A percentile compares a stretch with the other conserved stretches of the same genome.
phyloP scores from a whole-genome alignment of 2,113 vertebrate genomes.

The Triplophysa dalaica region DNA sequence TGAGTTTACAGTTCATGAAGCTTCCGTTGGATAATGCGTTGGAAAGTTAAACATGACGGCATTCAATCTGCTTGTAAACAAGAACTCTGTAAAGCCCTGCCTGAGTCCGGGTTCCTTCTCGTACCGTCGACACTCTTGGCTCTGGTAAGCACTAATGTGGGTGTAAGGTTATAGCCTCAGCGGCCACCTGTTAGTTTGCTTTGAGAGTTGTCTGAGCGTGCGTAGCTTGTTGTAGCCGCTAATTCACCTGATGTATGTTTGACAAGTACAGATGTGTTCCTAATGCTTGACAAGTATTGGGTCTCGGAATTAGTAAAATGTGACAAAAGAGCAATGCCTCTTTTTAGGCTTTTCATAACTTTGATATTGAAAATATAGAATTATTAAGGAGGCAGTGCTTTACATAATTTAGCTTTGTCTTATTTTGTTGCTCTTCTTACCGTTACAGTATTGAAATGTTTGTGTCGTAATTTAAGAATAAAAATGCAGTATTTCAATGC shows the following conservation, averaged over 20 bases:
- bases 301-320: background rate
- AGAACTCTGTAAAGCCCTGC: constrained; percentile 8
- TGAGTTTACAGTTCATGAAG: constrained; percentile 32
- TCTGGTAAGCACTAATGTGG: constrained; percentile 51
- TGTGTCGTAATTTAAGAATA: too few relatives aligned
- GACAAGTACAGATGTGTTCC: background rate
- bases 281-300: background rate
- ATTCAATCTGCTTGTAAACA: constrained; percentile 40
- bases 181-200: background rate
- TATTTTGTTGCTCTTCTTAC: too few relatives aligned
- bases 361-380: too few relatives aligned
- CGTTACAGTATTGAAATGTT: too few relatives aligned
- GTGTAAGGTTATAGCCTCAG: constrained; percentile 8
- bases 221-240: background rate
- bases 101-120: constrained; percentile 39
- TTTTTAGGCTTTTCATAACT: too few relatives aligned
- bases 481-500: too few relatives aligned
- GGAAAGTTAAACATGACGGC: constrained; percentile 38
- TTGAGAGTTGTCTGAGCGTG: background rate
- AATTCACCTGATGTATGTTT: background rate
- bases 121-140: constrained; percentile 56
- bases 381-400: too few relatives aligned
- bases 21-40: constrained; percentile 8
- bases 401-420: too few relatives aligned
- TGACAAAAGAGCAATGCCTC: background rate